Percentiles rank a stretch among this genome's conserved stretches.
phyloP scores from a whole-genome alignment of 2,797 vertebrate species.

The Syndactyla subalaris region DNA sequence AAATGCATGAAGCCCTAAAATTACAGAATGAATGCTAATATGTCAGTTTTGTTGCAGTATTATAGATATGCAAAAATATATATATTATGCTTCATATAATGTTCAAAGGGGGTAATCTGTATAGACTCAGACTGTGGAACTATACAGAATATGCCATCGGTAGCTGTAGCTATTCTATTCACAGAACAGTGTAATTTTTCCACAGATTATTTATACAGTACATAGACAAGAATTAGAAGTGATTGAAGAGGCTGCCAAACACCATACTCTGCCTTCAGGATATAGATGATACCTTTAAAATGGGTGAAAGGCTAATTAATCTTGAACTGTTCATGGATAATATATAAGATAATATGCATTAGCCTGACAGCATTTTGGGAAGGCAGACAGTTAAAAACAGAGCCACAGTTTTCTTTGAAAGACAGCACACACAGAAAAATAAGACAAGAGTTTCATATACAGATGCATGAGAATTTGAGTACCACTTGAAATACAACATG shows the following conservation, averaged over 20 bases:
- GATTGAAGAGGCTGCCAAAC: constrained; percentile 59
- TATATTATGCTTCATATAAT: constrained; percentile 4
- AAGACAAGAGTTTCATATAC: neutral
- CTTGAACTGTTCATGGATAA: constrained; percentile 37
- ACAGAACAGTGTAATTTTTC: constrained; percentile 31
- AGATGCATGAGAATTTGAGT: constrained; percentile 34
- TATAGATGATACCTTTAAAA: constrained; percentile 68
- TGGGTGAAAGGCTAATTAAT: constrained; percentile 70
- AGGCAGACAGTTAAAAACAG: constrained; percentile 16
- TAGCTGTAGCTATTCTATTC: constrained; percentile 7
- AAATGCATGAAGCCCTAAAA: constrained; percentile 2
- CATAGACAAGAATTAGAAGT: constrained; percentile 48
- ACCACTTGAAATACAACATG: neutral
- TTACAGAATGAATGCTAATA: constrained; percentile 6
- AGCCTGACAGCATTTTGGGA: constrained; percentile 32
- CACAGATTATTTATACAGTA: constrained; percentile 47
- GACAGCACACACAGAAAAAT: neutral
- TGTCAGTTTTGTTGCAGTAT: neutral
- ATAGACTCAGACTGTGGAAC: neutral
- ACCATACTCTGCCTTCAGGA: constrained; percentile 48
- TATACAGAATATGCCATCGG: neutral
- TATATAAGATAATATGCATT: constrained; percentile 37
- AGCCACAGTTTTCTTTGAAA: constrained; percentile 33
- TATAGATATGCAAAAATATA: neutral
- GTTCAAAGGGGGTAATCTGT: neutral